Base-by-base conservation (phyloP, 2,113 vertebrate species). In the Hippocampus mohnikei region DNA sequence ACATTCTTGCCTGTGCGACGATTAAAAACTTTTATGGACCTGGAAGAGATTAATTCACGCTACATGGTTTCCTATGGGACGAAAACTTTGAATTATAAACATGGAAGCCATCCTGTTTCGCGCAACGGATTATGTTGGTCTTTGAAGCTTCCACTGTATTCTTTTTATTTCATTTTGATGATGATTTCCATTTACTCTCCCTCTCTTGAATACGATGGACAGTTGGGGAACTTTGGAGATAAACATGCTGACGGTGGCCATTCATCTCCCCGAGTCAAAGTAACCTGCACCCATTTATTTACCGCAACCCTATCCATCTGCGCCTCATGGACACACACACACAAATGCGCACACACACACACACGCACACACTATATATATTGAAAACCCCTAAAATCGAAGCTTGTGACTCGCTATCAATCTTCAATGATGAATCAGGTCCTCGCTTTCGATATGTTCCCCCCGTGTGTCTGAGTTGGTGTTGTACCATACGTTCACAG, bases 221-320 rank as follows among this genome's bases (percentile, higher is more conserved):
- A 69, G 52, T 78, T 71, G 79, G 61, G 20, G 62, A 84, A 83
- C 68, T 78, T 81, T 79, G 10, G n/a, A 67, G 74, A 67, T 74
- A 87, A 84, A 82, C 79, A 80, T 48, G 66, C 66, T 78, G 75
- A 82, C 71, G 69, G 59, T 58, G 74, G 63, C 75, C 77, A 74
- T 86, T 73, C 55, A 12, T 86, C 82, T 75, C 71, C 66, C 23
- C 64, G 65, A 50, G 42, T 77, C 29, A 13, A 1, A 15, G 65
- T 27, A 74, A 74, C 64, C 67, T 71, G 63, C 56, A 70, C 71
- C 69, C 70, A 65, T 83, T 83, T 79, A 69, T 84, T 71, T 78
- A 69, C 74, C 52, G 48, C 60, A 66, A 62, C 40, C 8, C 29
- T 21, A 70, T 67, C 72, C 37, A 71, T 80, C 60, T 71, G 16